Conservation (phyloP, 2,113 vertebrate species). For the Catharus bicknelli region DNA sequence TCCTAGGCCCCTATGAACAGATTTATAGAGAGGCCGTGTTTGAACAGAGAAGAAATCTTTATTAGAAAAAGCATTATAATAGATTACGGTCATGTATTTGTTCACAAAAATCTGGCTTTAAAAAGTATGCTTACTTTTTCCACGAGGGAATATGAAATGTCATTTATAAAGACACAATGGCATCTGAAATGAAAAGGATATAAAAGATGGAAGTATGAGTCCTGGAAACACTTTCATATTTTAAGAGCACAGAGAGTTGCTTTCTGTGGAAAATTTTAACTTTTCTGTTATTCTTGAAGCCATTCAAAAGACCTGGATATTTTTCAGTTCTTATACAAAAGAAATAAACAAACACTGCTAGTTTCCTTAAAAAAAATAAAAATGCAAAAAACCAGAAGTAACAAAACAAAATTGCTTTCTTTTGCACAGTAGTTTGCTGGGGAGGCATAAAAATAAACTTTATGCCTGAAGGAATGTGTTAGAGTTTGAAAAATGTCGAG, state of each 20-base stretch:
- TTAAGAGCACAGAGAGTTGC: not conserved
- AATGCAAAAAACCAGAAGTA: not conserved
- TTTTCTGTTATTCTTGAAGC: not conserved
- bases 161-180: not conserved
- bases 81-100: not conserved
- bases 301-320: constrained; percentile 3
- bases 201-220: constrained; percentile 7
- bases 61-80: not conserved
- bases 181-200: not conserved
- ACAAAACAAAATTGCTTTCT: not conserved
- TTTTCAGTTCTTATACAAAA: not conserved
- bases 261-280: not conserved
- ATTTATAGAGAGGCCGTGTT: not conserved
- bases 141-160: not conserved
- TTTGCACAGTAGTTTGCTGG: not conserved
- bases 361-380: not conserved
- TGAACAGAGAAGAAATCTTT: not conserved
- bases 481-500: constrained; percentile 44
- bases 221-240: not conserved
- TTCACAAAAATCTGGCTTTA: not conserved
- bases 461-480: constrained; percentile 23
- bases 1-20: not conserved
- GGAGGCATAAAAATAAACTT: constrained; percentile 48
- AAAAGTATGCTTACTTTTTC: not conserved
- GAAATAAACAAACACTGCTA: constrained; percentile 26